Evolutionary conservation across 2,888 invertebrate species (phyloP).

Genomic region (Cecidostiba fungosa): DNA sequence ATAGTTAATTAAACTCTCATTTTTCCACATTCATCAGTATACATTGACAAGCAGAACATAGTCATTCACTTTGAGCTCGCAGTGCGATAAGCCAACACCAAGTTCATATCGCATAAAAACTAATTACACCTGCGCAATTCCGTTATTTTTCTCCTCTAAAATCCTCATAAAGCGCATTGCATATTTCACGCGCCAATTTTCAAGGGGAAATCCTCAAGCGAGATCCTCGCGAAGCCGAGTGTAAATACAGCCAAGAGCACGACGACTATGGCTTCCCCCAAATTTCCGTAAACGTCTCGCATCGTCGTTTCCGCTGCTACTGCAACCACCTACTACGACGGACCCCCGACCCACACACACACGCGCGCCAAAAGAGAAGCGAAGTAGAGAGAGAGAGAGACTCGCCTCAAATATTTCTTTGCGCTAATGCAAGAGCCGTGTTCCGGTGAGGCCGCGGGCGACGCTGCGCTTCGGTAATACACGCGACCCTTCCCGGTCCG

Average conservation of each 20-base stretch:
- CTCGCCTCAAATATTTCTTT: constrained; percentile 77
- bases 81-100: too few species aligned
- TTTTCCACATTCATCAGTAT: too few species aligned
- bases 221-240: constrained; percentile 2
- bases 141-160: not conserved
- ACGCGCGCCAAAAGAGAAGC: not conserved
- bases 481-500: constrained; percentile 36
- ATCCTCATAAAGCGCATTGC: constrained; percentile 4
- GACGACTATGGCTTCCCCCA: constrained; percentile 14
- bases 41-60: too few species aligned
- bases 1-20: too few species aligned
- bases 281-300: constrained; percentile 31
- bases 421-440: constrained; percentile 78
- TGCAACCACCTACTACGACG: not conserved
- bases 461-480: constrained; percentile 46
- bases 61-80: too few species aligned
- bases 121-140: not conserved
- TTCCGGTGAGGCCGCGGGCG: constrained; percentile 59
- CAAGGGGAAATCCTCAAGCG: constrained; percentile 13
- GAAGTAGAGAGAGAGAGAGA: constrained; percentile 35
- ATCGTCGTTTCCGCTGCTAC: not conserved
- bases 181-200: constrained; percentile 28
- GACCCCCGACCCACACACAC: not conserved
- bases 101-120: not conserved
- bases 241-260: not conserved